Base-by-base conservation (phyloP, 2,113 vertebrate species). In the Gasterosteus aculeatus region DNA sequence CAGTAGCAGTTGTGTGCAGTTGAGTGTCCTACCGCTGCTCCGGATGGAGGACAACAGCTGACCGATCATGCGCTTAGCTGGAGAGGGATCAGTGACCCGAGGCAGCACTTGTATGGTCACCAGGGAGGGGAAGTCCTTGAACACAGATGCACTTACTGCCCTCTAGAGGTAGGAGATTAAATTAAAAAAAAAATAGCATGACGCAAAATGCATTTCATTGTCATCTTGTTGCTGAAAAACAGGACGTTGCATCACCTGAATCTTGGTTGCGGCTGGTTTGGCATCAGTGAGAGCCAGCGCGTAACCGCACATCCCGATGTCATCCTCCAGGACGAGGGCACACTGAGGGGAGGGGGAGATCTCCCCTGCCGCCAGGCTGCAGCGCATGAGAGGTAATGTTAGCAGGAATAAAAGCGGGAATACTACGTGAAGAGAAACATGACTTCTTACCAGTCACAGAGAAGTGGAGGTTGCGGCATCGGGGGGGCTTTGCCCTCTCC, bases 241-340 rank as follows among this genome's bases (percentile, higher is more conserved):
- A 7, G 7, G 0, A 16, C 46, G 0, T 18, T 94, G 92, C 73
- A 93, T 94, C 88, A 98, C 95, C 95, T 97, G 95, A 83, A 94
- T 94, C 80, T 95, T 96, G 73, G 93, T 95, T 82, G 96, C 95
- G 64, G 96, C 96, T 31, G 94, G 93, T 61, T 95, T 95, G 78
- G 95, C 96, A 71, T 99, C 93, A 4, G 92, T 94, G 1, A 97
- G 96, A 10, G 96, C 98, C 74, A 99, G 83, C 4, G 96, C 96
- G 71, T 96, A 99, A 2, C 98, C 98, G 88, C 97, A 99, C 77
- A 98, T 88, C 18, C 97, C 96, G 26, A 93, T 85, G 46, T 97
- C 96, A 85, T 99, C 98, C 92, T 99, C 98, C 72, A 99, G 84
- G 15, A 99, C 94, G 0, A 97, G 94, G 71, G 95, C 96, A 77